Evolutionary conservation across 2,888 invertebrate species (phyloP), one percentile per base, ranked within the genome.

Genomic region (Callinectes sapidus): DNA sequence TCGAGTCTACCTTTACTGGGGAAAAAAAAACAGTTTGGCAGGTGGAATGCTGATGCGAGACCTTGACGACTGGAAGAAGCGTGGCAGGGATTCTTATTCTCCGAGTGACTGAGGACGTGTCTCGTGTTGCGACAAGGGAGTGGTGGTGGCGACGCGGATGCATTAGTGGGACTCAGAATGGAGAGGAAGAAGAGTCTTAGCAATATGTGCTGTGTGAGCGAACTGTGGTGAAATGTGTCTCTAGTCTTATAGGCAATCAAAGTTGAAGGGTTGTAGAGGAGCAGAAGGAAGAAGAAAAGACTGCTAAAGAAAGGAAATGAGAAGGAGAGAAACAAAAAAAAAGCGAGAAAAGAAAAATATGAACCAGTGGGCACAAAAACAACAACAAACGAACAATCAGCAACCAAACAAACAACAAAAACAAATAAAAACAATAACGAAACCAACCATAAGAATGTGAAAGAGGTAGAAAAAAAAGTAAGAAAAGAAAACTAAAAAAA

Each of bases 11-110:
- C 71, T 77, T 77, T 77, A 77, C 28, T 6, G 32, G 28, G 28
- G 28, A 77, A 23, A 61, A n/a, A 55, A 55, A 61, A 61, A 61
- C 18, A 13, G 71, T 28, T 77, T n/a, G 71, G 71, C 28, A 77
- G 71, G 8, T 77, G 32, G 71, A 77, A 77, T 77, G 71, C n/a
- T 77, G 71, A 77, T 77, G 71, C 71, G 28, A 77, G 71, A 77
- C 71, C 71, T 77, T 77, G 71, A 77, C 71, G 71, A 77, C 71
- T 77, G 28, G 71, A 28, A 77, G 71, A 28, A n/a, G n/a, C 13
- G 71, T 14, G 23, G 32, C 28, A 32, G 8, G n/a, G 28, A n/a
- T 13, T 28, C 71, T 28, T 77, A 28, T 28, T 77, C n/a, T n/a
- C 71, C 71, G 0, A n/a, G 71, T 28, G 28, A 77, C n/a, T 28